These are phyloP conservation scores for pig (Sus scrofa) DNA, from an alignment of 2,113 vertebrate genomes.

Conservation along the genomic window DNA sequence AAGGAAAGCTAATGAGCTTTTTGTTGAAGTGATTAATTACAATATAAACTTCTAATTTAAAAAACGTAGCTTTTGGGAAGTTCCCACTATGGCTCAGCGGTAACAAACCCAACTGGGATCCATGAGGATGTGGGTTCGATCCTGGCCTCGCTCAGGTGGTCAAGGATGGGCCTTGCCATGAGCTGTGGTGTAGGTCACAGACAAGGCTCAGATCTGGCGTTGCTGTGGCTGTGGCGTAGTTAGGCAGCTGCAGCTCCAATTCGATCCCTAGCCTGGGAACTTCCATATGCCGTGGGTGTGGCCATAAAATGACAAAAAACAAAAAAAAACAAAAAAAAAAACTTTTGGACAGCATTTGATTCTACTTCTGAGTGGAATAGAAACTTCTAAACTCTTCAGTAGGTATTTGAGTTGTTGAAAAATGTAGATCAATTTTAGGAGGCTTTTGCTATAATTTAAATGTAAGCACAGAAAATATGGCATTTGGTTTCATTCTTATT, in stretches of 20 bases:
- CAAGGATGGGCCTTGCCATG: too few species aligned
- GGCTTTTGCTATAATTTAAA: background rate
- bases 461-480: background rate
- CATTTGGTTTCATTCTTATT: constrained; percentile 30
- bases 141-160: too few species aligned
- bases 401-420: constrained; percentile 12
- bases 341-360: constrained; percentile 40
- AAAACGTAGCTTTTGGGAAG: constrained; percentile 51
- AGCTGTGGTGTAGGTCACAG: too few species aligned
- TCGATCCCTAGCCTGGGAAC: too few species aligned
- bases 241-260: too few species aligned
- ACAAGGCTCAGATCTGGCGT: too few species aligned
- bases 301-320: too few species aligned
- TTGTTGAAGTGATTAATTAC: constrained; percentile 28
- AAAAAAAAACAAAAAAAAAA: constrained; percentile 37
- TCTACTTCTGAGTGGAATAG: background rate
- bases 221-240: too few species aligned
- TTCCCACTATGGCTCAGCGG: too few species aligned
- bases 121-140: too few species aligned
- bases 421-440: background rate
- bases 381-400: constrained; percentile 11
- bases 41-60: background rate
- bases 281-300: too few species aligned
- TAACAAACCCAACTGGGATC: too few species aligned
- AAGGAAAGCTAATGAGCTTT: constrained; percentile 20